Conservation (phyloP, 2,888 invertebrate species). For the Corythucha ciliata region DNA sequence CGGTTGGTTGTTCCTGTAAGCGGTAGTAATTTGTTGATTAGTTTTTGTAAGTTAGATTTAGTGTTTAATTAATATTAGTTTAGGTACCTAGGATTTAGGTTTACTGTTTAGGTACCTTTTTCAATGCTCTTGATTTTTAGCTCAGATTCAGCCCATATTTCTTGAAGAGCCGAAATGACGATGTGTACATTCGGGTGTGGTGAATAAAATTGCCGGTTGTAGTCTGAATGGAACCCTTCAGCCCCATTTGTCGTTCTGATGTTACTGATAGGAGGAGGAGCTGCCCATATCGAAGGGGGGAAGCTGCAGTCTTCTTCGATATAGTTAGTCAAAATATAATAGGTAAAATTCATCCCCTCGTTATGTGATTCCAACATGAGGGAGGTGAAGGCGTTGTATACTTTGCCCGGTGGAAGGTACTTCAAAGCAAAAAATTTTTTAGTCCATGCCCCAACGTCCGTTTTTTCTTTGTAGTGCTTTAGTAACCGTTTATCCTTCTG, state of each 20-base stretch:
- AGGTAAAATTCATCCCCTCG: conserved; percentile 8
- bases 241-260: conserved; percentile 8
- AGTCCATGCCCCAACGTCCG: too few species aligned
- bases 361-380: conserved; percentile 9
- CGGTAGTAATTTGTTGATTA: too few species aligned
- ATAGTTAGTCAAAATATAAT: conserved; percentile 8
- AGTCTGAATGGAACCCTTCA: conserved; percentile 5
- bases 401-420: conserved; percentile 6
- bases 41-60: too few species aligned
- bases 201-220: neutral
- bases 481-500: conserved; percentile 8
- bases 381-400: conserved; percentile 12
- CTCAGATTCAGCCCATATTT: neutral
- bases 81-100: neutral
- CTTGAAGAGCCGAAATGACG: neutral
- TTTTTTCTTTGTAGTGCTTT: too few species aligned
- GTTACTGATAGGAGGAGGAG: conserved; percentile 8
- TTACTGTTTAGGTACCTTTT: neutral
- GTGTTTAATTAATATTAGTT: too few species aligned
- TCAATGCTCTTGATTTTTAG: neutral
- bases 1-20: too few species aligned
- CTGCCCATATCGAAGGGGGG: conserved; percentile 1
- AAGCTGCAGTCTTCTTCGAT: conserved; percentile 11
- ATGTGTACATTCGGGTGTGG: neutral
- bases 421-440: conserved; percentile 11